These are phyloP conservation scores for Lagopus muta DNA, from an alignment of 2,113 vertebrate genomes.

Conservation along the genomic window DNA sequence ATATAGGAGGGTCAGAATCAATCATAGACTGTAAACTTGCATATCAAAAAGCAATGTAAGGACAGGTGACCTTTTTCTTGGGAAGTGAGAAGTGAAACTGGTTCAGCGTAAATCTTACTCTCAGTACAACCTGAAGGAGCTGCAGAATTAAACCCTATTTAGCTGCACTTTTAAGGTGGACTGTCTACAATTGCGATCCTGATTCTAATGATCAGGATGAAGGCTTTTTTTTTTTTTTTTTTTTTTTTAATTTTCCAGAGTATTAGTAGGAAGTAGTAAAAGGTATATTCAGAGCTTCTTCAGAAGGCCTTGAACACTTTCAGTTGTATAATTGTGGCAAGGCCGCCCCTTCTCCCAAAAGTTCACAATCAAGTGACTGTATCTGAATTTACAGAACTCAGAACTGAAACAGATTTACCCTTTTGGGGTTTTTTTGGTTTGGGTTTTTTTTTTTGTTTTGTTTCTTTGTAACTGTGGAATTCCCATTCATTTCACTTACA, in stretches of 20 bases:
- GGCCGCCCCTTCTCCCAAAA: conserved; percentile 53
- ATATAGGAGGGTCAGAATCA: conserved; percentile 66
- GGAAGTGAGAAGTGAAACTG: conserved; percentile 31
- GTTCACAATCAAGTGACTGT: conserved; percentile 57
- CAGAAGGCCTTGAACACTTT: conserved; percentile 47
- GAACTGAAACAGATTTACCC: conserved; percentile 46
- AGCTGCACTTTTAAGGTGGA: conserved; percentile 52
- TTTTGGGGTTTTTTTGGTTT: background rate
- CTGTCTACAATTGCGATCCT: conserved; percentile 49
- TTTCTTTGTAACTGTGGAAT: conserved; percentile 76
- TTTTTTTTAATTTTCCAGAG: background rate
- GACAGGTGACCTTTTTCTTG: conserved; percentile 50
- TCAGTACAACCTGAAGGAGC: conserved; percentile 53
- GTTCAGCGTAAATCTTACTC: conserved; percentile 47
- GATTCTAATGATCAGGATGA: conserved; percentile 42
- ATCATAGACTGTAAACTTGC: conserved; percentile 73
- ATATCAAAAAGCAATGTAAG: conserved; percentile 66
- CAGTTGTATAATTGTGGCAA: conserved; percentile 40
- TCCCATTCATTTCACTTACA: conserved; percentile 76
- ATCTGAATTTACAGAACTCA: conserved; percentile 59
- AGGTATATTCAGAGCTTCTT: conserved; percentile 36
- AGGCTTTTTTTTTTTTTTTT: background rate
- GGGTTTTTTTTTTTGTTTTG: background rate
- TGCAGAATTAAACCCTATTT: conserved; percentile 35
- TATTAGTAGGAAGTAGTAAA: conserved; percentile 35